phyloP scores from a whole-genome alignment of 2,113 vertebrate species.

The Aix galericulata region DNA sequence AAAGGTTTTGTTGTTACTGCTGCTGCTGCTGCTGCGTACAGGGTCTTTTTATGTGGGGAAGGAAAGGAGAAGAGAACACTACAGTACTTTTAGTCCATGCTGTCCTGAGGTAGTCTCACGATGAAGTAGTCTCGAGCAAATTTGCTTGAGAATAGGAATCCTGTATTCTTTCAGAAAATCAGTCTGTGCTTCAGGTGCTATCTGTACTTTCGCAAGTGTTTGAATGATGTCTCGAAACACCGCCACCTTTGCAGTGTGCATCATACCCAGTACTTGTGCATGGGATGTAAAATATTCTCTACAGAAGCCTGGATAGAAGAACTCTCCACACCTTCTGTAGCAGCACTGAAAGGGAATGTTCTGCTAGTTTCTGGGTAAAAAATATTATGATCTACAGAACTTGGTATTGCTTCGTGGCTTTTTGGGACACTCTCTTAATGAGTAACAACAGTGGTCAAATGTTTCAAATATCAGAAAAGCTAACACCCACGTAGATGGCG shows the following conservation, averaged over 20 bases:
- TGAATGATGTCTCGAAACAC: neutral
- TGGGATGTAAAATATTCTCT: neutral
- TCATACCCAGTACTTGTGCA: neutral
- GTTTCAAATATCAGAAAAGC: neutral
- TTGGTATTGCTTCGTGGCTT: neutral
- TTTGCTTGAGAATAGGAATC: neutral
- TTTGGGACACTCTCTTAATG: neutral
- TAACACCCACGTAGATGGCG: fast-evolving
- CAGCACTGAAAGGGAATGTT: neutral
- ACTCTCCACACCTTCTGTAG: neutral
- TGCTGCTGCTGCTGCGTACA: neutral
- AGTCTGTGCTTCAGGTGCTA: neutral
- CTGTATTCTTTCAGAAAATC: neutral
- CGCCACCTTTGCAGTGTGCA: neutral
- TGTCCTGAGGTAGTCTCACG: neutral
- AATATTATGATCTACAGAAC: neutral
- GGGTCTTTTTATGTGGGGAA: neutral
- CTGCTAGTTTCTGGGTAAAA: neutral
- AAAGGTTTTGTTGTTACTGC: neutral
- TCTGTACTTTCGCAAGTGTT: neutral
- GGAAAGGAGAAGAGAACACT: neutral
- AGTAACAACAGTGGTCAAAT: neutral
- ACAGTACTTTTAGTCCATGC: neutral
- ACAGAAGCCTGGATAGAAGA: neutral
- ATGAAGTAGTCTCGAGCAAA: neutral